These are phyloP conservation scores for Taxidea taxus DNA, from an alignment of 2,113 vertebrate species.

Conservation along the genomic window DNA sequence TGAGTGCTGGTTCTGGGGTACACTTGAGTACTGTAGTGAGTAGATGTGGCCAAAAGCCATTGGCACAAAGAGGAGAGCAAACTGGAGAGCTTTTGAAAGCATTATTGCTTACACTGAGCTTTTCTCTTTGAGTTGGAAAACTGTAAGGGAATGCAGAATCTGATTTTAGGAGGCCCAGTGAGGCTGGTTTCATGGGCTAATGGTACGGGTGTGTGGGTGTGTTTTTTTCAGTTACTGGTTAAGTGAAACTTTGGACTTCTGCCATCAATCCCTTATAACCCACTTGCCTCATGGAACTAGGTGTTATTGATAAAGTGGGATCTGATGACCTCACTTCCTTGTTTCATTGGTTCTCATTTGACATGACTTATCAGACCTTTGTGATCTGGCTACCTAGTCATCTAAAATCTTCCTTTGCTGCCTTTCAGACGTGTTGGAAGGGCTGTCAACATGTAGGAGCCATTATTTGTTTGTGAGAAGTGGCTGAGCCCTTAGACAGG, in stretches of 20 bases:
- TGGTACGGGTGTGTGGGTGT: too few relatives aligned
- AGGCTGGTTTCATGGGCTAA: background rate
- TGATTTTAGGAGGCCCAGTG: background rate
- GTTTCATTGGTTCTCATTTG: background rate
- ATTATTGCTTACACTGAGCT: background rate
- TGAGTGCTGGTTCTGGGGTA: background rate
- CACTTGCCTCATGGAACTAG: background rate
- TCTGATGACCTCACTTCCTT: background rate
- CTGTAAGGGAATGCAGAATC: background rate
- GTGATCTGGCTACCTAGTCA: background rate
- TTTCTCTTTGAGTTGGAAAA: constrained; percentile 5
- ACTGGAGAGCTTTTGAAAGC: background rate
- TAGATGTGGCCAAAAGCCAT: background rate
- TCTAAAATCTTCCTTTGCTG: background rate
- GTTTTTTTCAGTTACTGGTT: background rate
- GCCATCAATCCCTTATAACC: background rate
- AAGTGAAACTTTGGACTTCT: background rate
- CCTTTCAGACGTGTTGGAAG: background rate
- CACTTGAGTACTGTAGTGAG: background rate
- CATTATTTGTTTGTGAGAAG: background rate
- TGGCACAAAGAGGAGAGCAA: background rate
- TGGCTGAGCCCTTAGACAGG: background rate
- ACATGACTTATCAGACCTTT: background rate
- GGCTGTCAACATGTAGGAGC: background rate
- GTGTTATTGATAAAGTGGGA: background rate